Evolutionary conservation across 2,888 invertebrate genomes (phyloP), one percentile per base, ranked within the genome.

Genomic region (Nephrotoma flavescens): DNA sequence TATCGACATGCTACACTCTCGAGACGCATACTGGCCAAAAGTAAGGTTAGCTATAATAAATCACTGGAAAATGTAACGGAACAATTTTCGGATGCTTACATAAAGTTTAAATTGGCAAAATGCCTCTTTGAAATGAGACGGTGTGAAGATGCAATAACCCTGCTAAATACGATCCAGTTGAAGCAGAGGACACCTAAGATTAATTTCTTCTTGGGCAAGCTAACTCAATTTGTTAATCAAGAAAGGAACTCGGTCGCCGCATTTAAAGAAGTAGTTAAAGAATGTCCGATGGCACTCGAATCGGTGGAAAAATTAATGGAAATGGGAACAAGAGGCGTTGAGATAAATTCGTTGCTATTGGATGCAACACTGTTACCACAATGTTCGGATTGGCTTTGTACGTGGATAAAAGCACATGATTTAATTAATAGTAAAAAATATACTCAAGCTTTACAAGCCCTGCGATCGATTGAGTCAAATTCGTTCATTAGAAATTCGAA

Each of bases 251-350:
- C 96, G 0, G 94, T 95, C 86, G 93, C 94, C 1, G 94, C 95
- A 44, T 97, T 95, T 90, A 96, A 96, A 90, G 96, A 96, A 92
- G 96, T 96, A 9, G 90, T 97, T 86, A 93, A 94, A 88, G 95
- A 95, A 89, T 95, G 95, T 89, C 96, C 96, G 0, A 91, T 96
- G 90, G 95, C 96, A 0, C 89, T 97, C 87, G 95, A 95, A 89
- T 95, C 96, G 6, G 95, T 95, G 2, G 94, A 95, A 90, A 94
- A 95, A 87, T 92, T 97, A 41, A 91, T 97, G 86, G 93, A 94
- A 87, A 91, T 97, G 85, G 96, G 96, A 1, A 93, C 95, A 15
- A 94, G 95, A 90, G 95, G 95, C 15, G 93, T 94, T 71, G 96
- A 97, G 91, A 95, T 97, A 0, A 94, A 95, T 89, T 93, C 95